Conservation (phyloP, 2,113 vertebrate genomes). For the Galeopterus variegatus region DNA sequence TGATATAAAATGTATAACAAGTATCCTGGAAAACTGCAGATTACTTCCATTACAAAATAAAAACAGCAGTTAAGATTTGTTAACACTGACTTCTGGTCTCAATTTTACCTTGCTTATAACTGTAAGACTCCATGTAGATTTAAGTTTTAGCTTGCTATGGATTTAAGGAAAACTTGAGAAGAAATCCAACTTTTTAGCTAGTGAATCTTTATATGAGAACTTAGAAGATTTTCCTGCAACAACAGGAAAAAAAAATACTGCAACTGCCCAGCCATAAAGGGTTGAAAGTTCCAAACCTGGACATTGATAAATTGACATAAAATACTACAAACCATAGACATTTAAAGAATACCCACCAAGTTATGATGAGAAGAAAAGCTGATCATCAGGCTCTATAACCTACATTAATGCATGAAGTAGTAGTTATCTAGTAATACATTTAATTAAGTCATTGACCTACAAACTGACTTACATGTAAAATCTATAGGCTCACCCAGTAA, state of each 20-base stretch:
- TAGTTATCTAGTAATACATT: neutral
- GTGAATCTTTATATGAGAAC: constrained; percentile 37
- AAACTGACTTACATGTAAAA: constrained; percentile 43
- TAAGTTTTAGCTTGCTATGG: neutral
- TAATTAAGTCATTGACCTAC: neutral
- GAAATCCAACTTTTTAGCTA: constrained; percentile 26
- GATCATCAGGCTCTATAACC: neutral
- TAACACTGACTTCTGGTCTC: constrained; percentile 14
- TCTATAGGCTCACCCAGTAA: constrained; percentile 18
- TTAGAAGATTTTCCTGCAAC: constrained; percentile 8
- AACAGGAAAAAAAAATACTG: neutral
- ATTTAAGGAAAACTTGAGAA: constrained; percentile 32
- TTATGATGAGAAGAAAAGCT: neutral
- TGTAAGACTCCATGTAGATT: constrained; percentile 50
- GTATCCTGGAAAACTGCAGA: constrained; percentile 31
- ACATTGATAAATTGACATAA: constrained; percentile 37
- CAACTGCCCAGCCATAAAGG: neutral
- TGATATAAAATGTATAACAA: constrained; percentile 24
- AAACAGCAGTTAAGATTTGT: constrained; percentile 54
- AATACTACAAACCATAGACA: neutral
- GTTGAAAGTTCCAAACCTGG: neutral
- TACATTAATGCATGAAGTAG: neutral
- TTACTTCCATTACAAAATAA: constrained; percentile 65
- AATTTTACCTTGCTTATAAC: constrained; percentile 25
- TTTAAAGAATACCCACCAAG: constrained; percentile 42